These are phyloP conservation scores for Pteropus rufus DNA, from an alignment of 2,797 vertebrate genomes.

Conservation along the genomic window DNA sequence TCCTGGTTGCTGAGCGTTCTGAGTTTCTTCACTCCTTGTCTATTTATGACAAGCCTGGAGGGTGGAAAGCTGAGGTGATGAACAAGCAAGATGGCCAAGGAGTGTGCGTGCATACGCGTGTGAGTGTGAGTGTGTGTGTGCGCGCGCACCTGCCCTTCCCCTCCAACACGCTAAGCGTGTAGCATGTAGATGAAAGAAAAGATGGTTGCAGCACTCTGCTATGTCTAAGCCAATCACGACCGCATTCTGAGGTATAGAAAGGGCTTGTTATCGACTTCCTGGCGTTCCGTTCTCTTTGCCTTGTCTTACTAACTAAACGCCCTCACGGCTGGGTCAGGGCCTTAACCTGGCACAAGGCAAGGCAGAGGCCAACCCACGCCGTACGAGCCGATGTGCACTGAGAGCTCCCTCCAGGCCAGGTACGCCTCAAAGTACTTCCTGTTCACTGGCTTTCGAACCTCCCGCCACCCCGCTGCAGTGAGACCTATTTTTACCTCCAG, in stretches of 20 bases:
- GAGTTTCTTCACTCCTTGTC: background rate
- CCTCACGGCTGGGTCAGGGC: background rate
- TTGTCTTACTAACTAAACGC: background rate
- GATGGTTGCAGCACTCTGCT: background rate
- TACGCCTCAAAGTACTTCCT: background rate
- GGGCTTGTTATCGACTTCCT: background rate
- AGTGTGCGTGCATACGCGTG: background rate
- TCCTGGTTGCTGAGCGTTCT: background rate
- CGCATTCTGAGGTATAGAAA: background rate
- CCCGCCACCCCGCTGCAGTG: background rate
- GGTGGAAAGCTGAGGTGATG: background rate
- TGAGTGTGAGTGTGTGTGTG: accelerated
- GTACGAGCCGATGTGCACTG: accelerated
- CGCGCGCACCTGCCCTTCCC: background rate
- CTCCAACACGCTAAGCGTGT: background rate
- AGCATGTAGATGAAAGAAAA: background rate
- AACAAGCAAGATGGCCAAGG: background rate
- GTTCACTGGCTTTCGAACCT: background rate
- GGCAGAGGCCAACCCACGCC: background rate
- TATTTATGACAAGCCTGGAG: background rate
- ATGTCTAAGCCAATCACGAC: background rate
- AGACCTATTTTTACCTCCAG: background rate
- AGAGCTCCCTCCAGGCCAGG: background rate
- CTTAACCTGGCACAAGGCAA: background rate
- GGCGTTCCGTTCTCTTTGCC: background rate